phyloP scores from a whole-genome alignment of 1,140 invertebrate species.

The Carposina sasakii region DNA sequence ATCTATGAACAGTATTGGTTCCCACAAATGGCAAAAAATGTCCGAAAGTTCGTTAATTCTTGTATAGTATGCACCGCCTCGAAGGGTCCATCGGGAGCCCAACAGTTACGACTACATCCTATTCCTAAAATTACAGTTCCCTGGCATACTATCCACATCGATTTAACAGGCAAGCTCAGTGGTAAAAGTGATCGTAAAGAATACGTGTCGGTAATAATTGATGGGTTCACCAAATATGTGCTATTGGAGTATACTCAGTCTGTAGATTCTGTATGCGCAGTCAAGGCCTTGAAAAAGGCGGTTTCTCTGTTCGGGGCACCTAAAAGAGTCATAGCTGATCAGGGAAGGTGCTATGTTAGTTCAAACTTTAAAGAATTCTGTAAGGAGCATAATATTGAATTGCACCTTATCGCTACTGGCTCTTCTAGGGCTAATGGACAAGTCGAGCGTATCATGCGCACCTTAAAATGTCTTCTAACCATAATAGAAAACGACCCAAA shows the following conservation, averaged over 20 bases:
- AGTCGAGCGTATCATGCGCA: slow-evolving; percentile 30
- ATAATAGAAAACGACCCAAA: slow-evolving; percentile 27
- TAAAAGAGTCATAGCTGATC: slow-evolving; percentile 34
- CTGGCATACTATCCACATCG: slow-evolving; percentile 37
- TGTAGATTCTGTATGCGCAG: slow-evolving; percentile 21
- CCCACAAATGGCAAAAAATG: neutral
- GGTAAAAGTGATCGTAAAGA: slow-evolving; percentile 31
- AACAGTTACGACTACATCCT: neutral
- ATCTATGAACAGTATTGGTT: neutral
- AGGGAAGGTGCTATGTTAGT: slow-evolving; percentile 26
- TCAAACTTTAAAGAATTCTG: slow-evolving; percentile 29
- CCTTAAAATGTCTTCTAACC: slow-evolving; percentile 24
- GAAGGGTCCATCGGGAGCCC: neutral
- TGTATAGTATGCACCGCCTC: neutral
- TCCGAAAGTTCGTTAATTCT: neutral
- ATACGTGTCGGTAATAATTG: slow-evolving; percentile 28
- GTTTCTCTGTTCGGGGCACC: slow-evolving; percentile 34
- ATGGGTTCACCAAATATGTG: slow-evolving; percentile 32
- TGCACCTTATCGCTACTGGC: slow-evolving; percentile 38
- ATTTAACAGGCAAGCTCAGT: slow-evolving; percentile 29
- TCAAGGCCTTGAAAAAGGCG: slow-evolving; percentile 24
- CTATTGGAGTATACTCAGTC: slow-evolving; percentile 27
- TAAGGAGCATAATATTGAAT: slow-evolving; percentile 23
- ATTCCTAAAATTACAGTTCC: slow-evolving; percentile 28
- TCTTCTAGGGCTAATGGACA: slow-evolving; percentile 34